Conservation (phyloP, 2,797 vertebrate species). For the Lophura swinhoii region DNA sequence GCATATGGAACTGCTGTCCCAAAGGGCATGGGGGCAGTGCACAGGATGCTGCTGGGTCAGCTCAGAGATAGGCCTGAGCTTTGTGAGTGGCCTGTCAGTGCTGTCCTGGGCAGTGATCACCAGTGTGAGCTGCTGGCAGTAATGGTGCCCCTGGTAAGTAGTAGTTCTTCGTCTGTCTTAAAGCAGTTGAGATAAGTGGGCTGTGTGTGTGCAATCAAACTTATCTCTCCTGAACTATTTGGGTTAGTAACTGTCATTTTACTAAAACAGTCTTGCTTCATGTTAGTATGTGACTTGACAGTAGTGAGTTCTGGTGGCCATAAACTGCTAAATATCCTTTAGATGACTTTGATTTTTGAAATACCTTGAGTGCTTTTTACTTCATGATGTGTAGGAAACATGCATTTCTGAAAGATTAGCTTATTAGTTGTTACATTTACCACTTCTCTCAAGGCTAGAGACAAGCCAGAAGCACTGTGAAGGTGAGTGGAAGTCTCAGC, state of each 20-base stretch:
- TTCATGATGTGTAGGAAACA: neutral
- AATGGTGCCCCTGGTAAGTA: neutral
- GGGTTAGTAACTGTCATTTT: neutral
- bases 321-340: neutral
- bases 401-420: neutral
- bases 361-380: neutral
- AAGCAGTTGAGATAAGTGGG: neutral
- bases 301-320: neutral
- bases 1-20: fast-evolving
- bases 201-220: neutral
- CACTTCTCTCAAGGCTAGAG: neutral
- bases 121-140: fast-evolving
- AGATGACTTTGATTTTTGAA: neutral
- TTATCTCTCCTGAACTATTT: neutral
- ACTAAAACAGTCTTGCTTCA: neutral
- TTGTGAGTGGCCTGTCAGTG: neutral
- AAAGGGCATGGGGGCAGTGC: fast-evolving
- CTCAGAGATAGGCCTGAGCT: neutral
- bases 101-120: neutral
- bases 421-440: neutral
- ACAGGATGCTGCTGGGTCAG: neutral
- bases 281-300: neutral
- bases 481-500: neutral
- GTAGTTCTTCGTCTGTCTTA: fast-evolving
- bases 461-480: neutral